These are phyloP conservation scores for Dolichopus griseipennis DNA, from an alignment of 2,888 invertebrate species.

Conservation along the genomic window DNA sequence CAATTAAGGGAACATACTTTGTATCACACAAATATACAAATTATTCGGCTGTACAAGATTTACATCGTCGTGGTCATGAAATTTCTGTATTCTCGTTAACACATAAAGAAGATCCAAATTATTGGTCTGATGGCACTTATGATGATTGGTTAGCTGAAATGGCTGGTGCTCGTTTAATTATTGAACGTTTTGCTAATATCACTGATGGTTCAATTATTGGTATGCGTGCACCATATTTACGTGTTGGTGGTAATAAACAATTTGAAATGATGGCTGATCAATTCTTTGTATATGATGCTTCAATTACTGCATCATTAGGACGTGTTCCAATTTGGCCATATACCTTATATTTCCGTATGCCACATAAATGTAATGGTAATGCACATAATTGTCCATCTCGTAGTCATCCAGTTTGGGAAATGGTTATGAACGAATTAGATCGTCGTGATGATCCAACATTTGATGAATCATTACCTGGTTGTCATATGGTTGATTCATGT, in stretches of 20 bases:
- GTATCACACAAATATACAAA: constrained; percentile 88
- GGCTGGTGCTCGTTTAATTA: constrained; percentile 80
- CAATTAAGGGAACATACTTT: constrained; percentile 83
- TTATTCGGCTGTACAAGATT: constrained; percentile 81
- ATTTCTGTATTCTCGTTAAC: constrained; percentile 87
- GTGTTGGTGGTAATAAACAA: constrained; percentile 89
- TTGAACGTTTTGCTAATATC: constrained; percentile 84
- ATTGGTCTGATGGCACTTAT: constrained; percentile 79
- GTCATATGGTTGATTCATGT: constrained; percentile 91
- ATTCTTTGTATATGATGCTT: constrained; percentile 89
- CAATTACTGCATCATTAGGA: constrained; percentile 80
- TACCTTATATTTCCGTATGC: constrained; percentile 93
- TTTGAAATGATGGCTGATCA: constrained; percentile 97
- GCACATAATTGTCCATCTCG: constrained; percentile 86
- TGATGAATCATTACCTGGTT: constrained; percentile 87
- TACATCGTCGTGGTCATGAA: constrained; percentile 84
- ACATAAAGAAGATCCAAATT: constrained; percentile 84
- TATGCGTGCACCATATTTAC: constrained; percentile 76
- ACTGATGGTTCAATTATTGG: constrained; percentile 86
- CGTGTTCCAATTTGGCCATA: constrained; percentile 95
- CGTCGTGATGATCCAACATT: constrained; percentile 88
- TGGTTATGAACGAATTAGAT: constrained; percentile 92
- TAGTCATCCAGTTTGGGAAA: constrained; percentile 92
- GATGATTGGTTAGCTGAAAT: constrained; percentile 92
- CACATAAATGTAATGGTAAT: constrained; percentile 90